These are phyloP conservation scores for Eospalax fontanierii DNA, from an alignment of 2,797 vertebrate species.

Conservation along the genomic window DNA sequence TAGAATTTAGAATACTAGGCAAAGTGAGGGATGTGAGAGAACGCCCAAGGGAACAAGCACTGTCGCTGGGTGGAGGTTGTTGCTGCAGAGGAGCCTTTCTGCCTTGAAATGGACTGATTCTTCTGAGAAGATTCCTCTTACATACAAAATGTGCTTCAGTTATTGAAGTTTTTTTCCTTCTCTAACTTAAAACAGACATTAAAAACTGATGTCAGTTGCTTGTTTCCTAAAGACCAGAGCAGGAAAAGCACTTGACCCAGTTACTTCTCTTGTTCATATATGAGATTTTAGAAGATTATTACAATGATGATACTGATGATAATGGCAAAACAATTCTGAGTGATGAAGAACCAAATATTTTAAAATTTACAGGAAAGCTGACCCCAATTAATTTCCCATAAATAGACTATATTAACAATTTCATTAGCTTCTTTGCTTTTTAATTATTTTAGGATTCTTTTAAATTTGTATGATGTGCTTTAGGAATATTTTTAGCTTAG, in stretches of 20 bases:
- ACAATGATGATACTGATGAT: neutral
- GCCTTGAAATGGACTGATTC: neutral
- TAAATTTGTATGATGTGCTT: conserved; percentile 12
- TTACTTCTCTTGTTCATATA: neutral
- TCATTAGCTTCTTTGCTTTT: conserved; percentile 18
- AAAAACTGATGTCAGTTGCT: neutral
- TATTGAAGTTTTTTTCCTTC: neutral
- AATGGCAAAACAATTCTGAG: neutral
- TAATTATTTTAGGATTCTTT: conserved; percentile 42
- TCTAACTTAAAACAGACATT: conserved; percentile 54
- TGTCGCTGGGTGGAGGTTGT: neutral
- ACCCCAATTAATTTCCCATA: neutral
- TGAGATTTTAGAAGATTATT: neutral
- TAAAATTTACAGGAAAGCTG: neutral
- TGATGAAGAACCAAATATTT: conserved; percentile 47
- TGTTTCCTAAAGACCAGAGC: conserved; percentile 16
- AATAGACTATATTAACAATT: neutral
- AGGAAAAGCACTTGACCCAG: neutral
- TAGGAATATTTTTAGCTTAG: conserved; percentile 35
- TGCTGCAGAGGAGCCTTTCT: conserved; percentile 19
- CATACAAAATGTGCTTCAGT: neutral
- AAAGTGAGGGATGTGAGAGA: neutral
- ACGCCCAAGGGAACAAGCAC: neutral
- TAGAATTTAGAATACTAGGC: neutral
- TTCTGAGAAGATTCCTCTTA: conserved; percentile 32